These are phyloP conservation scores for Ceyx margarethae DNA, from an alignment of 2,113 vertebrate species.

Conservation along the genomic window DNA sequence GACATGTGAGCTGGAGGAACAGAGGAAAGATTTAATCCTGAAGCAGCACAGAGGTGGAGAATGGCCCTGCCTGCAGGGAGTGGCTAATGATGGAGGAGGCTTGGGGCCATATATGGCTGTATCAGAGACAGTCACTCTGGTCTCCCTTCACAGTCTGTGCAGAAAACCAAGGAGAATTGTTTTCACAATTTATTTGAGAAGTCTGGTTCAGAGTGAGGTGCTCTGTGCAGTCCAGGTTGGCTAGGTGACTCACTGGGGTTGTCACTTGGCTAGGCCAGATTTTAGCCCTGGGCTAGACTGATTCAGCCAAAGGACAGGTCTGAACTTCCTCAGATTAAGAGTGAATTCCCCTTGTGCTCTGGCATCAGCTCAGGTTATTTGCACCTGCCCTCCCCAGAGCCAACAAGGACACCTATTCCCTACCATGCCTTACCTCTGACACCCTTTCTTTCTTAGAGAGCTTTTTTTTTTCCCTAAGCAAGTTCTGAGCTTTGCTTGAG, in stretches of 20 bases:
- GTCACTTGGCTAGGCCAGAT: not conserved
- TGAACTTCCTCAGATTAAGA: not conserved
- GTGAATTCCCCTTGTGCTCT: not conserved
- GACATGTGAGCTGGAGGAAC: not conserved
- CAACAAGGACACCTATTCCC: not conserved
- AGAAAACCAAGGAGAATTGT: not conserved
- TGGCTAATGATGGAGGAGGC: not conserved
- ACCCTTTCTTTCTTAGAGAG: not conserved
- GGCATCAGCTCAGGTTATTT: not conserved
- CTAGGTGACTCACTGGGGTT: not conserved
- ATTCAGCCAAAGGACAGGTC: not conserved
- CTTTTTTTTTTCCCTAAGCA: not conserved
- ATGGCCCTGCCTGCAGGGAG: not conserved
- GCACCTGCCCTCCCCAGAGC: not conserved
- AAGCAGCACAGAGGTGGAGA: not conserved
- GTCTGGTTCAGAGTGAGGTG: not conserved
- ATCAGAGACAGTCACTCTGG: not conserved
- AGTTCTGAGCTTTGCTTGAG: not conserved
- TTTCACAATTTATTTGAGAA: not conserved
- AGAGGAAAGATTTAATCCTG: not conserved
- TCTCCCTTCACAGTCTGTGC: not conserved
- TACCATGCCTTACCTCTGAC: not conserved
- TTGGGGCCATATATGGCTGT: fast-evolving
- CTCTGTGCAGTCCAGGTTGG: not conserved
- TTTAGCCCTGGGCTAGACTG: not conserved